Base-by-base conservation (phyloP, 2,113 vertebrate species). In the Erythrolamprus reginae region DNA sequence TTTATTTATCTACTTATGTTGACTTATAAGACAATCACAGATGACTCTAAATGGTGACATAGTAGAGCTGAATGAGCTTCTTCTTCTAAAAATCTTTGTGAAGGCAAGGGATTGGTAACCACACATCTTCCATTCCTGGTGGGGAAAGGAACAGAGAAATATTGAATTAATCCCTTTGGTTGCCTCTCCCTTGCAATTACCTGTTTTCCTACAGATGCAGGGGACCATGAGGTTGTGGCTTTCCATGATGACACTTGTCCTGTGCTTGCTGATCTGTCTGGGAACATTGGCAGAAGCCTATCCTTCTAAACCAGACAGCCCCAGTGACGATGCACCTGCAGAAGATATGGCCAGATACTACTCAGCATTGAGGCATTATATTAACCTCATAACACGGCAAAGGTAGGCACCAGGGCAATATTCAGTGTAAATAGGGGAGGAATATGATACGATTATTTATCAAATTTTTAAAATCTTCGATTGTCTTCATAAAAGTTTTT, bases 311-410 rank as follows among this genome's bases (percentile, higher is more conserved):
- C 99, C 99, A 0, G 98, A 99, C 97, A 99, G 98, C 94, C 99
- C 99, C 0, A 98, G 98, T 4, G 98, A 99, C 90, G 98, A 99
- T 51, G 99, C 99, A 0, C 98, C 99, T 0, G 98, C 98, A 55
- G 99, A 99, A 94, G 98, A 99, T 58, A 97, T 99, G 97, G 99
- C 98, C 97, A 99, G 98, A 97, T 99, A 99, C 96, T 99, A 99
- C 97, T 98, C 98, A 19, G 99, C 98, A 83, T 96, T 99, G 96
- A 98, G 99, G 96, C 99, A 99, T 96, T 99, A 99, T 96, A 99
- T 99, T 97, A 99, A 99, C 95, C 99, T 99, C 93, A 99, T 99
- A 97, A 99, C 99, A 93, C 96, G 99, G 96, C 99, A 99, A 97
- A 99, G 99, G 99, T 99, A 96, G 92, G 97, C 94, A 87, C 15